Conservation (phyloP, 2,113 vertebrate species). For the Cisticola juncidis region DNA sequence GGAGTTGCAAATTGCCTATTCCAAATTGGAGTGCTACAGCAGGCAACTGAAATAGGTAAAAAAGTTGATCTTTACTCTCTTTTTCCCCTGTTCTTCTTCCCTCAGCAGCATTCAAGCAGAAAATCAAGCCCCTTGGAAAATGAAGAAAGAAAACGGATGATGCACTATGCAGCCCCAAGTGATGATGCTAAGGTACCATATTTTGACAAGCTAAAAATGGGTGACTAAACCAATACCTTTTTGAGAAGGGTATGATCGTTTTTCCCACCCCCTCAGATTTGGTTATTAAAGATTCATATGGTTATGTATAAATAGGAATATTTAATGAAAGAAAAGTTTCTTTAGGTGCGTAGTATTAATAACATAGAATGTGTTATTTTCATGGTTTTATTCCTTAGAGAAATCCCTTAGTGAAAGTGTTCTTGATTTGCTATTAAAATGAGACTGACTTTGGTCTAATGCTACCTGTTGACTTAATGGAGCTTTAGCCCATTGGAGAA, state of each 20-base stretch:
- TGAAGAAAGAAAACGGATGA: background rate
- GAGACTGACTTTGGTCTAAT: background rate
- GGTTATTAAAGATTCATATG: background rate
- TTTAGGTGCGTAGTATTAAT: background rate
- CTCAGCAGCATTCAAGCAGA: background rate
- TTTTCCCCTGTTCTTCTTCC: background rate
- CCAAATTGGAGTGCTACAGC: background rate
- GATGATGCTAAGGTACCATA: slow-evolving; percentile 26
- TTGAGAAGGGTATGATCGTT: background rate
- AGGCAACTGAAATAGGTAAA: background rate
- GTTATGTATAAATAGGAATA: background rate
- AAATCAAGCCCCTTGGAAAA: background rate
- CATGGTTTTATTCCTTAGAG: background rate
- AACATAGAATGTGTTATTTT: background rate
- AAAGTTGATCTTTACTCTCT: background rate
- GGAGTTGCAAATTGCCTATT: background rate
- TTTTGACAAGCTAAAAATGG: background rate
- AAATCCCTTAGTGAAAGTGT: background rate
- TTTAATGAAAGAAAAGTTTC: background rate
- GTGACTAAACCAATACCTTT: background rate
- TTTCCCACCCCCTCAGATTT: background rate
- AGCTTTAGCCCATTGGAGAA: background rate
- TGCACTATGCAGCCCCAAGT: rapidly evolving
- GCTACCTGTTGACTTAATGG: background rate
- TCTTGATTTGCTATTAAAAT: background rate